These are phyloP conservation scores for Megaleporinus macrocephalus DNA, from an alignment of 2,113 vertebrate genomes.

Conservation along the genomic window DNA sequence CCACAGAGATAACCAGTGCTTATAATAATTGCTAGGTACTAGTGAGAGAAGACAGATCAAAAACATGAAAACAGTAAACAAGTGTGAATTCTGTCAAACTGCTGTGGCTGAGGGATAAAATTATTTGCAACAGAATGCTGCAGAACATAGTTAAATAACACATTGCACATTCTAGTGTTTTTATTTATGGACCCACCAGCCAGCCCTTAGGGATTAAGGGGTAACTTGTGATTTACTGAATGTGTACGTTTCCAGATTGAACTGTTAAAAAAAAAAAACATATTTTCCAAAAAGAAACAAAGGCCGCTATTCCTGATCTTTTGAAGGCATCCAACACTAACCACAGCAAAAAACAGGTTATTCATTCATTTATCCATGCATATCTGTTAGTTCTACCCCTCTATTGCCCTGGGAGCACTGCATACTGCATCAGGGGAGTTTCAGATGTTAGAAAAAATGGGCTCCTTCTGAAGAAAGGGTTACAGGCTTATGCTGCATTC, in stretches of 20 bases:
- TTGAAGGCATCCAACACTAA: not conserved
- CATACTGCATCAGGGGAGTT: not conserved
- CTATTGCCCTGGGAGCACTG: not conserved
- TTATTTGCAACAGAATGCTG: no score
- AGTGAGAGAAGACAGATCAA: no score
- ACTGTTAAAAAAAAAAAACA: not conserved
- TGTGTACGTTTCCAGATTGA: not conserved
- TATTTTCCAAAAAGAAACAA: not conserved
- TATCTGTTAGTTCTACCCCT: slow-evolving; percentile 21
- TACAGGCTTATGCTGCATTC: slow-evolving; percentile 64
- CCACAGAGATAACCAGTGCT: no score
- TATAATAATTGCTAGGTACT: no score
- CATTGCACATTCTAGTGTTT: no score
- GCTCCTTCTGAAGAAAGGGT: slow-evolving; percentile 40
- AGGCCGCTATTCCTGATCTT: not conserved
- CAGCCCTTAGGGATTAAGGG: not conserved
- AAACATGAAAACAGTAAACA: no score
- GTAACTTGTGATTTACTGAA: not conserved
- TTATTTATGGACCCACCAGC: no score
- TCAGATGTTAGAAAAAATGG: not conserved
- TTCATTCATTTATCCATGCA: slow-evolving; percentile 9
- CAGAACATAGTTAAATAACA: no score
- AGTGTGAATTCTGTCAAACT: no score
- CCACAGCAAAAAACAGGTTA: not conserved
- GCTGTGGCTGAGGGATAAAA: no score